Evolutionary conservation across 2,797 vertebrate genomes (phyloP).

Genomic region (Staurois parvus): DNA sequence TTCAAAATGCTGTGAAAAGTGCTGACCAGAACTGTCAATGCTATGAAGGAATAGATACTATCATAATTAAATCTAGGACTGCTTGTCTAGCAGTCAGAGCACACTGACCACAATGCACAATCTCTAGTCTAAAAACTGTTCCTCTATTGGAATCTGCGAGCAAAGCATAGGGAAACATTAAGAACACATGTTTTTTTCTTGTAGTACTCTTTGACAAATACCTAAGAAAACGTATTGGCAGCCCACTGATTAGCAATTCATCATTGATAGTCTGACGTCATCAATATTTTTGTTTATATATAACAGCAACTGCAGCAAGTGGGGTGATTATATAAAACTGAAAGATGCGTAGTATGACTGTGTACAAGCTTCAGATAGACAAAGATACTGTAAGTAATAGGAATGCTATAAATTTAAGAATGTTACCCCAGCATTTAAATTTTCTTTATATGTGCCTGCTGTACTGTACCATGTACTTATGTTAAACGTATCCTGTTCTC

Average conservation of each 20-base stretch:
- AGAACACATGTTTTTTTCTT: too few relatives aligned
- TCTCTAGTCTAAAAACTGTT: background rate
- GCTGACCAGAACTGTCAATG: slow-evolving; percentile 14
- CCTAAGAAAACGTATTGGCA: background rate
- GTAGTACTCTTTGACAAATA: background rate
- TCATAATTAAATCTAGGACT: slow-evolving; percentile 22
- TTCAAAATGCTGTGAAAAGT: slow-evolving; percentile 15
- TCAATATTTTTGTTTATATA: background rate
- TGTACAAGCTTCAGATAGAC: too few relatives aligned
- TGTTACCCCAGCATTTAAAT: too few relatives aligned
- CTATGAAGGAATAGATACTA: slow-evolving; percentile 8
- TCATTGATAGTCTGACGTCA: background rate
- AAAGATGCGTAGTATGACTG: background rate
- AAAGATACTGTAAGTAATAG: too few relatives aligned
- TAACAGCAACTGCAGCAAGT: background rate
- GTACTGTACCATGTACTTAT: too few relatives aligned
- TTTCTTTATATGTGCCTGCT: too few relatives aligned
- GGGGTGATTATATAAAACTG: background rate
- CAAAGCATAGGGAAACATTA: background rate
- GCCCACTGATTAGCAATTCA: too few relatives aligned
- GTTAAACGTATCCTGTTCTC: too few relatives aligned
- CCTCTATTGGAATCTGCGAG: background rate
- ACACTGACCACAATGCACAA: background rate
- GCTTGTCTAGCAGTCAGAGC: background rate
- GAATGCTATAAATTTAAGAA: too few relatives aligned